These are phyloP conservation scores for Python bivittatus DNA, from an alignment of 2,113 vertebrate genomes.

Conservation along the genomic window DNA sequence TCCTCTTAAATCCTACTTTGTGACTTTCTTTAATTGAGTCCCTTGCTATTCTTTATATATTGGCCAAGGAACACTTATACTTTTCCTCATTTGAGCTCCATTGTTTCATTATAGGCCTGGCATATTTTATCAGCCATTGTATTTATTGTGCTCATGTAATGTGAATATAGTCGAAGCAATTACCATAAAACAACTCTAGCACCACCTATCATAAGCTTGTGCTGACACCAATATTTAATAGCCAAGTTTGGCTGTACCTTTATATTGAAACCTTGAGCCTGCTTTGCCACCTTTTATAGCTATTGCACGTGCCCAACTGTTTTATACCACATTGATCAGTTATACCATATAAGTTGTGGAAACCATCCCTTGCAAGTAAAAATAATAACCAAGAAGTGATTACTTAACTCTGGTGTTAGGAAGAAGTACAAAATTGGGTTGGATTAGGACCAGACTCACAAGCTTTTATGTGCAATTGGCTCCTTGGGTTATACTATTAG, in stretches of 20 bases:
- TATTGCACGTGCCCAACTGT: neutral
- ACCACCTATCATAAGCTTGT: neutral
- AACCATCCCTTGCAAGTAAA: neutral
- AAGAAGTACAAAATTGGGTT: neutral
- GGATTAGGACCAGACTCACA: neutral
- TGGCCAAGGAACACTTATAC: neutral
- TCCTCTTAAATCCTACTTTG: neutral
- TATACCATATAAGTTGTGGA: neutral
- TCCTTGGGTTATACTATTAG: neutral
- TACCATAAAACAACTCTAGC: conserved; percentile 18
- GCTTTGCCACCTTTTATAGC: neutral
- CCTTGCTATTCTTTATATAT: neutral
- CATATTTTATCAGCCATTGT: conserved; percentile 19
- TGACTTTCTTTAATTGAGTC: neutral
- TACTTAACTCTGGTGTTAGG: neutral
- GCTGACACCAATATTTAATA: neutral
- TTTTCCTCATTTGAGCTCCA: conserved; percentile 8
- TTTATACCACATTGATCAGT: neutral
- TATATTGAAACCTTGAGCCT: neutral
- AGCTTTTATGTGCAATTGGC: neutral
- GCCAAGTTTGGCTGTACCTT: neutral
- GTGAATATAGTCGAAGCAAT: conserved; percentile 22
- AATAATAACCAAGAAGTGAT: neutral
- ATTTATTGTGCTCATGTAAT: conserved; percentile 19
- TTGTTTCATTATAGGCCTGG: neutral